Base-by-base conservation (phyloP, 2,797 vertebrate species). In the Cirrhinus molitorella region DNA sequence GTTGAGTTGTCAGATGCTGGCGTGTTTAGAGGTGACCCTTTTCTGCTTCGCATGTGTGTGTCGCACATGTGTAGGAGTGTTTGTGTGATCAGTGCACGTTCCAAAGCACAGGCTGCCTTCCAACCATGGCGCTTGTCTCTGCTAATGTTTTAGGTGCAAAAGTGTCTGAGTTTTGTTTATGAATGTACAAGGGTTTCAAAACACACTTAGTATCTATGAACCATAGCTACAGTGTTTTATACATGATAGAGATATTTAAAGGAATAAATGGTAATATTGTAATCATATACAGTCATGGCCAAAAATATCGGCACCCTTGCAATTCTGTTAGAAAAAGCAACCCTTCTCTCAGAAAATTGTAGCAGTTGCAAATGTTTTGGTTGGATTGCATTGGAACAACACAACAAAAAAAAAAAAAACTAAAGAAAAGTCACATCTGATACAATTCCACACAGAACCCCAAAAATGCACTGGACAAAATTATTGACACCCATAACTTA, bases 1-100 rank as follows among this genome's bases (percentile, higher is more conserved):
- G 53, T 55, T 70, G 79, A 73, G 59, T 45, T 66, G 80, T 85
- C 70, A 85, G 76, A 57, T 45, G 74, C 59, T 61, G 73, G 67
- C 17, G 55, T 49, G 25, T 59, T 70, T 67, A 53, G 57, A 74
- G 59, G 72, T 77, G 72, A 73, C 78, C 75, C 57, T 84, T 72
- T 73, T 68, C 19, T 61, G 63, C 21, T 19, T 28, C n/a, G 43
- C 47, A 31, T 75, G 21, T 55, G 23, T 63, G 23, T 66, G 78
- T 43, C 25, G 14, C 73, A 12, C 45, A 47, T 25, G 40, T 51
- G 43, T 65, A 78, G 40, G 59, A 65, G 59, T 78, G 76, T n/a
- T 51, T 61, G 74, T 61, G 74, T 25, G n/a, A 76, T 76, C 10
- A 6, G 14, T 31, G 12, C 40, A 49, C 1, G 2, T 49, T 65